Evolutionary conservation across 1,140 invertebrate species (phyloP).

Genomic region (Eueides isabella): DNA sequence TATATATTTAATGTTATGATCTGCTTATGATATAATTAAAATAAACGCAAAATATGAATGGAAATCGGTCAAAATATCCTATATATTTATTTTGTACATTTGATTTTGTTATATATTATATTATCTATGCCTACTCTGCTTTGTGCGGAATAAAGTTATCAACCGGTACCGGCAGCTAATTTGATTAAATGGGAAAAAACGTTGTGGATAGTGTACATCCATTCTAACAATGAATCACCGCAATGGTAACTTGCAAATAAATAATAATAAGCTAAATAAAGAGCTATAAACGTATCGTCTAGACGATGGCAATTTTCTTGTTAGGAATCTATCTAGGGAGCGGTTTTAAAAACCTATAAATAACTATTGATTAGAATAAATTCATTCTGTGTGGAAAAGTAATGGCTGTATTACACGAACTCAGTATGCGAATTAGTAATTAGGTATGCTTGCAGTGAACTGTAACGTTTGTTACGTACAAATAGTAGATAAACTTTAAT

Average conservation of each 20-base stretch:
- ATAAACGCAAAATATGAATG: no score
- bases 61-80: no score
- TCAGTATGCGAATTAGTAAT: conserved; percentile 4
- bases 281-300: conserved; percentile 20
- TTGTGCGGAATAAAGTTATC: no score
- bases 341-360: conserved; percentile 22
- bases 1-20: no score
- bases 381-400: not conserved
- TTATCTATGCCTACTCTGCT: no score
- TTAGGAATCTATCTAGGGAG: conserved; percentile 21
- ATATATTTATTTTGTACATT: no score
- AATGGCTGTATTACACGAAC: not conserved
- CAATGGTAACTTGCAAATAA: conserved; percentile 1
- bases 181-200: no score
- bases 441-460: not conserved
- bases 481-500: no score
- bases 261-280: conserved; percentile 14
- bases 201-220: not conserved
- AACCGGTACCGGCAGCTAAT: no score
- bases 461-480: not conserved
- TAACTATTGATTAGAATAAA: conserved; percentile 12
- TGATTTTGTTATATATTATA: no score
- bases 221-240: not conserved
- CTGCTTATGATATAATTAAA: no score
- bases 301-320: conserved; percentile 29